Conservation (phyloP, 1,140 invertebrate genomes). For the Dufourea novaeangliae region DNA sequence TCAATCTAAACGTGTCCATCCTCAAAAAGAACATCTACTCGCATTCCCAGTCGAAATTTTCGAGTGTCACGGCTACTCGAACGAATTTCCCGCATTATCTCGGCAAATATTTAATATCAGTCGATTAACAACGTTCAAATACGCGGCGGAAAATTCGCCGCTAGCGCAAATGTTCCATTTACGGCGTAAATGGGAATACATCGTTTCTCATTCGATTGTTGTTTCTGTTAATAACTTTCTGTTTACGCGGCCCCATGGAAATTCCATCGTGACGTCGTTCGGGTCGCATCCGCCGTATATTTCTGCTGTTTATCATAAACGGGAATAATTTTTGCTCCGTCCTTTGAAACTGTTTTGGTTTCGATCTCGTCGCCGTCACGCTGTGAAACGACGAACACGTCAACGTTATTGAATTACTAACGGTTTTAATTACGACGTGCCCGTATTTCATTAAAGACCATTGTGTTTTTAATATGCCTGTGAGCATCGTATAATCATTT, state of each 20-base stretch:
- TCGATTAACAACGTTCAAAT: constrained; percentile 45
- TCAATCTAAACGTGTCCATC: neutral
- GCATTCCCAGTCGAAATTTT: neutral
- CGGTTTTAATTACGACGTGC: constrained; percentile 19
- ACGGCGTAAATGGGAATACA: constrained; percentile 35
- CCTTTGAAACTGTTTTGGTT: neutral
- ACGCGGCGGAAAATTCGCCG: constrained; percentile 51
- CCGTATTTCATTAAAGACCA: neutral
- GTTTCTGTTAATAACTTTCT: constrained; percentile 39
- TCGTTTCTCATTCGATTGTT: constrained; percentile 42
- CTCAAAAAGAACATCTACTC: too few relatives aligned
- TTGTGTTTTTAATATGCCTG: constrained; percentile 24
- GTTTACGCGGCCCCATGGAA: constrained; percentile 26
- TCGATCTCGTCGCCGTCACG: neutral
- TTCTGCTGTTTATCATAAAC: neutral
- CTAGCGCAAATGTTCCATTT: constrained; percentile 35
- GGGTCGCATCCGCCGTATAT: neutral
- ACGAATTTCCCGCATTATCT: constrained; percentile 21
- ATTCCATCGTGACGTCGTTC: neutral
- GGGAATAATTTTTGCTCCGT: neutral
- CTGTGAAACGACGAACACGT: neutral
- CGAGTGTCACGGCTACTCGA: neutral
- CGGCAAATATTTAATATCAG: constrained; percentile 41
- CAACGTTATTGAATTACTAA: constrained; percentile 30
- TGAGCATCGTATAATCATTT: neutral